These are phyloP conservation scores for Acanthosepion pharaonis DNA, from an alignment of 2,888 invertebrate species.

Conservation along the genomic window DNA sequence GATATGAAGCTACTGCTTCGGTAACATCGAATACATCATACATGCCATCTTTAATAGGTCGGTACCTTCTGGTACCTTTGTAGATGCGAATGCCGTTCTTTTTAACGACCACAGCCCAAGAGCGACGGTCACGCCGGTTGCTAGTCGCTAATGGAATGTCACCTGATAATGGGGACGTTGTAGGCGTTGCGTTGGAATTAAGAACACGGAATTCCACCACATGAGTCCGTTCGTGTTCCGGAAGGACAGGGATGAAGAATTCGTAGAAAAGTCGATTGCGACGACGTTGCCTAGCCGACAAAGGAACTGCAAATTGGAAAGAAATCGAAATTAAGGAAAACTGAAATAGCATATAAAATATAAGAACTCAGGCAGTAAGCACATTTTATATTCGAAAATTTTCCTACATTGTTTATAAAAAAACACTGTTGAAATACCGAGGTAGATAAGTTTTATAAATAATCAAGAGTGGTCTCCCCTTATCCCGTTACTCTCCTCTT, in stretches of 20 bases:
- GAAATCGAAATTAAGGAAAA: neutral
- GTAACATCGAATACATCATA: constrained; percentile 59
- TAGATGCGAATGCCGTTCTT: constrained; percentile 51
- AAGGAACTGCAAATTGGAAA: constrained; percentile 14
- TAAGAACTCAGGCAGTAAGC: too few species aligned
- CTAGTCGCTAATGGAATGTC: neutral
- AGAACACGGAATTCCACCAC: constrained; percentile 64
- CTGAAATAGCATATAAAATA: too few species aligned
- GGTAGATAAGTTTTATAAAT: too few species aligned
- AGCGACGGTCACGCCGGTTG: neutral
- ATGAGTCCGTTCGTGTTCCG: constrained; percentile 59
- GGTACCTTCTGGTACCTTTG: constrained; percentile 51
- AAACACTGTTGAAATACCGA: too few species aligned
- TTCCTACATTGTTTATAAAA: too few species aligned
- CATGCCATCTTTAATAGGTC: constrained; percentile 50
- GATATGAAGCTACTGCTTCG: constrained; percentile 54
- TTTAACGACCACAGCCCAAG: constrained; percentile 50
- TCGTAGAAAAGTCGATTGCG: constrained; percentile 46
- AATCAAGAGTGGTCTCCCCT: too few species aligned
- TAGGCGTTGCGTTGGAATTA: constrained; percentile 36
- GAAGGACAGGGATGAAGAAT: constrained; percentile 60
- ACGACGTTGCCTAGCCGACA: neutral
- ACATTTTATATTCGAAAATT: too few species aligned
- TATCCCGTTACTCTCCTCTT: too few species aligned
- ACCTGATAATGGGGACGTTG: neutral